Percentiles rank a stretch among this genome's conserved stretches.
These are phyloP conservation scores for Agonum fuliginosum DNA, from an alignment of 2,888 invertebrate species.

Conservation along the genomic window DNA sequence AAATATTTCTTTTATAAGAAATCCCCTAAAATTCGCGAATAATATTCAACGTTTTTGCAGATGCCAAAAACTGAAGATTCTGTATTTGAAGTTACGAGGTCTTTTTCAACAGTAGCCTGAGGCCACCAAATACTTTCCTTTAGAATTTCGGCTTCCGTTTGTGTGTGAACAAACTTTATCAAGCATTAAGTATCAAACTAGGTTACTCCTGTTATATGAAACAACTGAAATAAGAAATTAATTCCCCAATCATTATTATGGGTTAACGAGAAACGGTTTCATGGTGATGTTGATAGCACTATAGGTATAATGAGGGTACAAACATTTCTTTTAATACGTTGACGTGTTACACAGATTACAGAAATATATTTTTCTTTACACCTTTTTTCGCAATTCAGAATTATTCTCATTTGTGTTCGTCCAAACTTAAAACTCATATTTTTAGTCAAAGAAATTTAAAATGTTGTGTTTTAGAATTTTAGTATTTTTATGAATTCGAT, in stretches of 20 bases:
- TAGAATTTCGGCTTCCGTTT: conserved; percentile 14
- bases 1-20: conserved; percentile 3
- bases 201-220: conserved; percentile 27
- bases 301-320: conserved; percentile 14
- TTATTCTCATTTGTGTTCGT: neutral
- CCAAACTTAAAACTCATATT: too few species aligned
- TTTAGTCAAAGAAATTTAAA: too few species aligned
- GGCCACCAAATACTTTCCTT: conserved; percentile 29
- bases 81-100: conserved; percentile 16
- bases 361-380: neutral
- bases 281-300: conserved; percentile 5
- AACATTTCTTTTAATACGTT: conserved; percentile 17
- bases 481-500: too few species aligned
- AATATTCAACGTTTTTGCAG: conserved; percentile 11
- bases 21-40: conserved; percentile 19
- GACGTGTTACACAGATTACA: conserved; percentile 5
- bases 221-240: conserved; percentile 27
- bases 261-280: conserved; percentile 6
- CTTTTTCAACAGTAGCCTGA: neutral
- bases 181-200: conserved; percentile 31
- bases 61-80: conserved; percentile 35
- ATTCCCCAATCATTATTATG: conserved; percentile 23
- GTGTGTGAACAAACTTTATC: conserved; percentile 22
- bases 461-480: too few species aligned
- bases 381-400: neutral